Conservation (phyloP, 1,140 invertebrate genomes). For the Teleopsis dalmanni region DNA sequence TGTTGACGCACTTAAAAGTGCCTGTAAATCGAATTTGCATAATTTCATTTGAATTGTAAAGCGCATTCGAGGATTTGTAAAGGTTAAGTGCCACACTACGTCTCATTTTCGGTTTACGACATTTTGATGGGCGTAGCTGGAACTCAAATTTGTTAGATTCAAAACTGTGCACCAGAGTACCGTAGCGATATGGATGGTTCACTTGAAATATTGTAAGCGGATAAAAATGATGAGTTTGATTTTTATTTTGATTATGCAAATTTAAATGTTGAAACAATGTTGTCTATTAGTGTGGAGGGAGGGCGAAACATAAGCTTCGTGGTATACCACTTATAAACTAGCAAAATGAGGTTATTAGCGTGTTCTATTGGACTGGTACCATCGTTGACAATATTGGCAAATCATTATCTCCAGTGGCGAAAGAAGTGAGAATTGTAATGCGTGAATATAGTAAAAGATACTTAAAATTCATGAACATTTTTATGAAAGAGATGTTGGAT, state of each 20-base stretch:
- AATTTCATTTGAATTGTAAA: constrained; percentile 35
- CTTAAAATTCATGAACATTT: too few species aligned
- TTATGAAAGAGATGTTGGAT: too few species aligned
- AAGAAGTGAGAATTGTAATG: too few species aligned
- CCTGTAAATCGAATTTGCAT: constrained; percentile 42
- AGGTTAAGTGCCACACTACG: constrained; percentile 13
- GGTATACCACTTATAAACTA: too few species aligned
- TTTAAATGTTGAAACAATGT: constrained; percentile 28
- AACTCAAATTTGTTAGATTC: background rate
- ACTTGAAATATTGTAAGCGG: background rate
- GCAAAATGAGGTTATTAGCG: too few species aligned
- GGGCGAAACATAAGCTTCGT: too few species aligned
- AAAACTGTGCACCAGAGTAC: background rate
- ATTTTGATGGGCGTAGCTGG: constrained; percentile 9
- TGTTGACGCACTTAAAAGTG: constrained; percentile 12
- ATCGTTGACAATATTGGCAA: too few species aligned
- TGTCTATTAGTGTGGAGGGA: too few species aligned
- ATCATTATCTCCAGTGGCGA: too few species aligned
- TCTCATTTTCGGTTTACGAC: constrained; percentile 9
- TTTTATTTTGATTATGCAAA: constrained; percentile 44
- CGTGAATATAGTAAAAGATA: too few species aligned
- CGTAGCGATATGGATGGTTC: background rate
- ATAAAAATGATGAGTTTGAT: constrained; percentile 34
- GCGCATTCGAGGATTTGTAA: constrained; percentile 3
- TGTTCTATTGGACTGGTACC: too few species aligned